Base-by-base conservation (phyloP, 2,888 invertebrate species). In the Melipona bicolor region DNA sequence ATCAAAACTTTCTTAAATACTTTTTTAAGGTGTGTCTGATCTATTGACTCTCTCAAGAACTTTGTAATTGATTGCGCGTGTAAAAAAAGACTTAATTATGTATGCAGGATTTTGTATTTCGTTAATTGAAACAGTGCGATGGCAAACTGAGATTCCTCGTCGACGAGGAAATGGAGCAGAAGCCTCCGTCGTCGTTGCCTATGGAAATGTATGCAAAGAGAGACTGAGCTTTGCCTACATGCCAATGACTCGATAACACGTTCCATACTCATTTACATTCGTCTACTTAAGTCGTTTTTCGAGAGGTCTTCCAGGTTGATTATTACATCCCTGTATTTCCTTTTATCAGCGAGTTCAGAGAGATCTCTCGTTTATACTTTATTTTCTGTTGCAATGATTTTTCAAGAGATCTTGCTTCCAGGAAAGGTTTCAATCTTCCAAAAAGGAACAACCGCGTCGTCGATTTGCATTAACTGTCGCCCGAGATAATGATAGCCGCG, bases 381-480 rank as follows among this genome's bases (percentile, higher is more conserved):
- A 50, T 61, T 61, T 62, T 61, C 43, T 5, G 21, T 2, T 15
- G 4, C 24, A 15, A 17, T n/a, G 52, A 62, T 27, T 27, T 27
- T 27, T 1, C 32, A 52, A n/a, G n/a, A n/a, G 13, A 21, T 62
- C 62, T 49, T 50, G 15, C 9, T 50, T n/a, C 17, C 0, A 3
- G 15, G 32, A n/a, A 13, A 13, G n/a, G 56, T 32, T 24, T 64
- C 32, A 32, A 64, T 64, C 52, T 73, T 73, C 50, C 11, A n/a
- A 74, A 64, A 36, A 64, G 15, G 64, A 64, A 43, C 36, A 65
- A 65, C 54, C n/a, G 36, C n/a, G n/a, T 32, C n/a, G 21, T 52
- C n/a, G 52, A 74, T 74, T 52, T 74, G 24, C 36, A 52, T 9
- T 64, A 64, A 73, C 72, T 64, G 73, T 74, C 64, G 36, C 43